phyloP scores from a whole-genome alignment of 2,113 vertebrate species.

The Dendrocopos noguchii region DNA sequence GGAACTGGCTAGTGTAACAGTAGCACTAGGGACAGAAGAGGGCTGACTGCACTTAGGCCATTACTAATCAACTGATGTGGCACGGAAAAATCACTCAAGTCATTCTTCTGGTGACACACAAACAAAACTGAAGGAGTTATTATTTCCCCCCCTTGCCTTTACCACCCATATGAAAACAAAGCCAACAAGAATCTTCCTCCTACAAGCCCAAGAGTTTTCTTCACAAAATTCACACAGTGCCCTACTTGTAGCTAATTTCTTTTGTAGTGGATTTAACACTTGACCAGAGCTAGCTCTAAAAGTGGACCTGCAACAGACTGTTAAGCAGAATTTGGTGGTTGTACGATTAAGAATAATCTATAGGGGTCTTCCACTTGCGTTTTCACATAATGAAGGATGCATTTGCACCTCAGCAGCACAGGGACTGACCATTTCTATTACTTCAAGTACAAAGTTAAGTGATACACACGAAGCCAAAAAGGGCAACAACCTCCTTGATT shows the following conservation, averaged over 20 bases:
- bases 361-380: not conserved
- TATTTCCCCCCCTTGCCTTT: conserved; percentile 11
- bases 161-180: not conserved
- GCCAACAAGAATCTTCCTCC: not conserved
- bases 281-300: not conserved
- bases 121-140: conserved; percentile 31
- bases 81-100: conserved; percentile 24
- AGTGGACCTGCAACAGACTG: not conserved
- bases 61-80: not conserved
- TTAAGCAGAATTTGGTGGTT: not conserved
- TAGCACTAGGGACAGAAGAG: not conserved
- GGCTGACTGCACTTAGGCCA: not conserved
- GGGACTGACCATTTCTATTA: not conserved
- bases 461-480: conserved; percentile 22
- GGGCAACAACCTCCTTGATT: conserved; percentile 42
- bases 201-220: not conserved
- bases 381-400: not conserved
- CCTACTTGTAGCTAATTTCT: not conserved
- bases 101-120: not conserved
- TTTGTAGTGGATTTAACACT: conserved; percentile 10
- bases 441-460: conserved; percentile 16
- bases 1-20: rapidly evolving
- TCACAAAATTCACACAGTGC: not conserved
- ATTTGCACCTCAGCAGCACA: not conserved
- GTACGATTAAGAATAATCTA: not conserved